phyloP scores from a whole-genome alignment of 2,113 vertebrate genomes.

The Prietella phreatophila region DNA sequence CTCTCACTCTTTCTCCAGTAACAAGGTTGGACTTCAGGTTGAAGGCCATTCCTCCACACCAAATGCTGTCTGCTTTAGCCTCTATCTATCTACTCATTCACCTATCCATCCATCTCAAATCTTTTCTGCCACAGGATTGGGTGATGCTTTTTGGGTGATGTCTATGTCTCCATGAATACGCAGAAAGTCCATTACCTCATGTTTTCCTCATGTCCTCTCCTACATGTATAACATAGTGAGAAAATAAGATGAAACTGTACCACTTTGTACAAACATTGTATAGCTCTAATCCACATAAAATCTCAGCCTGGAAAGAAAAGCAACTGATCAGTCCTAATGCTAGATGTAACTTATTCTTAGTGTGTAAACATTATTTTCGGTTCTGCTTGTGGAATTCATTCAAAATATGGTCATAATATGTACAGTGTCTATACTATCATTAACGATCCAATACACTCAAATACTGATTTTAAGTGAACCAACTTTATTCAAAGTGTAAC shows the following conservation, averaged over 20 bases:
- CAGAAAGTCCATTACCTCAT: slow-evolving; percentile 33
- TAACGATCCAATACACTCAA: background rate
- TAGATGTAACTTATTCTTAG: background rate
- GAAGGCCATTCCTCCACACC: slow-evolving; percentile 48
- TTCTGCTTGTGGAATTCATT: background rate
- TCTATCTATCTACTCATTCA: slow-evolving; percentile 3
- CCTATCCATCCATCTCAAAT: background rate
- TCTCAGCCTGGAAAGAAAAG: background rate
- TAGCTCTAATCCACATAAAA: background rate
- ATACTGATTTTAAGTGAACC: background rate
- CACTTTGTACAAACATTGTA: background rate
- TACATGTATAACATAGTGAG: background rate
- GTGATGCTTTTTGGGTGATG: background rate
- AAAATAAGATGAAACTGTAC: background rate
- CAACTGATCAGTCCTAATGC: background rate
- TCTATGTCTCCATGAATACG: slow-evolving; percentile 1
- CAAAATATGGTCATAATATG: background rate
- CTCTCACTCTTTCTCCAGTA: slow-evolving; percentile 41
- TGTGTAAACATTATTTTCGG: background rate
- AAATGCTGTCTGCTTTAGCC: slow-evolving; percentile 7
- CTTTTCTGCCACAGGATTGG: background rate
- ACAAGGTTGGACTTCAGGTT: slow-evolving; percentile 43
- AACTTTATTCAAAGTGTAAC: background rate
- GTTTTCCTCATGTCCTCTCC: slow-evolving; percentile 33
- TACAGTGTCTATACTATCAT: background rate